A percentile compares a stretch with the other conserved stretches of the same genome.
Evolutionary conservation across 2,888 invertebrate species (phyloP).

Genomic region (Lochmaea crataegi): DNA sequence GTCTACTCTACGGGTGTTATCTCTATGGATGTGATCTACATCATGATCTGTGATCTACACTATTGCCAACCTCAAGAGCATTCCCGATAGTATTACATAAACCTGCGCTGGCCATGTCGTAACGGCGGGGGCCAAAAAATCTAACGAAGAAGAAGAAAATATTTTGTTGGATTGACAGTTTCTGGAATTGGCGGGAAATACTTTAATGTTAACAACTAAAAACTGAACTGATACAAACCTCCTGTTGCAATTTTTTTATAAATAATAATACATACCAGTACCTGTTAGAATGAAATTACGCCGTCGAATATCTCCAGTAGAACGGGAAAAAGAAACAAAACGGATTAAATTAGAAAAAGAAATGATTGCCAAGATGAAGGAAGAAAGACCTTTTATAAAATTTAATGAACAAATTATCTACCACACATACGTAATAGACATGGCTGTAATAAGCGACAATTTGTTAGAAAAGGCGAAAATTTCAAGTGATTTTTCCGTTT

Average conservation of each 20-base stretch:
- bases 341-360: slow-evolving; percentile 32
- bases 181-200: neutral
- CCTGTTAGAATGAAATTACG: slow-evolving; percentile 30
- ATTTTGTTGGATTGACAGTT: neutral
- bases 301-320: slow-evolving; percentile 33
- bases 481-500: slow-evolving; percentile 63
- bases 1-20: no score
- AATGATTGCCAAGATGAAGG: slow-evolving; percentile 59
- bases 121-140: no score
- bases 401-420: slow-evolving; percentile 60
- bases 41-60: no score
- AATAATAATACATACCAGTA: no score
- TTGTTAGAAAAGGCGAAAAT: slow-evolving; percentile 61
- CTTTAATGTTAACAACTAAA: no score
- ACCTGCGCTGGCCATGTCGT: no score
- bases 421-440: slow-evolving; percentile 63
- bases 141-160: neutral
- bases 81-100: no score
- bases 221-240: no score
- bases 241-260: slow-evolving; percentile 5
- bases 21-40: no score
- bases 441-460: slow-evolving; percentile 65
- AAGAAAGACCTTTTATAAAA: slow-evolving; percentile 50
- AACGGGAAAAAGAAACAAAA: slow-evolving; percentile 39
- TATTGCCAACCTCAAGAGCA: no score